Conservation (phyloP, 2,797 vertebrate genomes). For the Choloepus didactylus region DNA sequence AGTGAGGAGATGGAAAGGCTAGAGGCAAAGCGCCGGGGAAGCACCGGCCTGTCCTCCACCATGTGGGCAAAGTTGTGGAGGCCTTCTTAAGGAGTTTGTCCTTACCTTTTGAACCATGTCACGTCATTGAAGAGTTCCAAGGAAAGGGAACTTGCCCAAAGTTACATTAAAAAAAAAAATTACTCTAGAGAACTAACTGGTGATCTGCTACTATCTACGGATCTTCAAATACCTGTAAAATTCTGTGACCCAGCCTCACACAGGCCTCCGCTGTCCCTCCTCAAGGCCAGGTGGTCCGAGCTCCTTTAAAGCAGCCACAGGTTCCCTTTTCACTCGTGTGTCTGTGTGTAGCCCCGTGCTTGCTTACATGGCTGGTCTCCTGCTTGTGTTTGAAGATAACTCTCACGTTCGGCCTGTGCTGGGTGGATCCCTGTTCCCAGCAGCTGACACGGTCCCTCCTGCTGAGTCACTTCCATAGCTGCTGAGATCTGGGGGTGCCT, state of each 20-base stretch:
- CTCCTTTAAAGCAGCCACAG: background rate
- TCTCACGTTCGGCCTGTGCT: background rate
- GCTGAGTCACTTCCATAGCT: background rate
- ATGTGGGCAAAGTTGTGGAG: background rate
- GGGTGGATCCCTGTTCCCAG: background rate
- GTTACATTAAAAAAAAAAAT: background rate
- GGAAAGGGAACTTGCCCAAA: background rate
- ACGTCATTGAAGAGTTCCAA: background rate
- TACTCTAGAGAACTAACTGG: background rate
- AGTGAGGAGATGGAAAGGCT: no score
- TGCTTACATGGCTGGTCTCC: background rate
- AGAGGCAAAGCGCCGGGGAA: no score
- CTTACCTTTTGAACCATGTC: background rate
- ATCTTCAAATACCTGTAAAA: background rate
- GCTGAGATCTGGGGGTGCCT: background rate
- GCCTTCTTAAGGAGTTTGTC: background rate
- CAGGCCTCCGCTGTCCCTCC: constrained; percentile 14
- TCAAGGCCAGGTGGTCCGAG: background rate
- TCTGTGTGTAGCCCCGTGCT: background rate
- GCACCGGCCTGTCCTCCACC: background rate
- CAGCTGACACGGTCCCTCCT: background rate
- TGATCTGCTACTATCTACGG: background rate
- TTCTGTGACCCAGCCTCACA: background rate
- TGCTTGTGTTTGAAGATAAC: background rate
- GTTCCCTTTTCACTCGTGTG: background rate